Percentiles rank a stretch among this genome's conserved stretches.
Evolutionary conservation across 2,888 invertebrate genomes (phyloP).

Genomic region (Zootermopsis nevadensis): DNA sequence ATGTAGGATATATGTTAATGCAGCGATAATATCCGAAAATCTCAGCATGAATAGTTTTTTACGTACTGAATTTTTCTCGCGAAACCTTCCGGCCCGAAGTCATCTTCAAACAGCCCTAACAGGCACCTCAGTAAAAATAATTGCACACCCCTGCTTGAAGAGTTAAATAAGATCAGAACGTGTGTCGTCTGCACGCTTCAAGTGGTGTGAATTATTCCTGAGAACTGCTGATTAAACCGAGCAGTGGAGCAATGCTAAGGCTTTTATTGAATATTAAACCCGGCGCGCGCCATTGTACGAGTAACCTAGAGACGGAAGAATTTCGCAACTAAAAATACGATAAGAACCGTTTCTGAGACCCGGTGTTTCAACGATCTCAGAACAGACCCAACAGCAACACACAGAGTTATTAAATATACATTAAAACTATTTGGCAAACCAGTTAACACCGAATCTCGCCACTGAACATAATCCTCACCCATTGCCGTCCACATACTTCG

Average conservation of each 20-base stretch:
- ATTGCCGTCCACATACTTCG: no score
- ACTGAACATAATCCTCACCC: no score
- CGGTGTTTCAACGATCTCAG: neutral
- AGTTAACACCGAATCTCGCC: neutral
- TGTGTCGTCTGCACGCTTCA: neutral
- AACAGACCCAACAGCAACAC: neutral
- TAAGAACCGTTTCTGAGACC: neutral
- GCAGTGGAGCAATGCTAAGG: neutral
- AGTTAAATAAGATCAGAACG: neutral
- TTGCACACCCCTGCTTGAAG: no score
- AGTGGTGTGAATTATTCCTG: slow-evolving; percentile 26
- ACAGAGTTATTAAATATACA: no score
- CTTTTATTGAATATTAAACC: slow-evolving; percentile 36
- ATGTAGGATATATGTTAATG: no score
- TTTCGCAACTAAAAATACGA: neutral
- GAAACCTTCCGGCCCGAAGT: no score
- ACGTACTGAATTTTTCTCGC: no score
- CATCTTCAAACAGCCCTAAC: no score
- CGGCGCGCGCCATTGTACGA: slow-evolving; percentile 7
- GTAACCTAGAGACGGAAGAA: neutral
- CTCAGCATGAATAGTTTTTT: no score
- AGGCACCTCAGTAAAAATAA: no score
- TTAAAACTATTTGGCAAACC: no score
- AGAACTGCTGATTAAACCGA: neutral
- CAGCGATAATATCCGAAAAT: no score